Evolutionary conservation across 2,113 vertebrate genomes (phyloP), one percentile per base, ranked within the genome.

Genomic region (Alethe castanea): DNA sequence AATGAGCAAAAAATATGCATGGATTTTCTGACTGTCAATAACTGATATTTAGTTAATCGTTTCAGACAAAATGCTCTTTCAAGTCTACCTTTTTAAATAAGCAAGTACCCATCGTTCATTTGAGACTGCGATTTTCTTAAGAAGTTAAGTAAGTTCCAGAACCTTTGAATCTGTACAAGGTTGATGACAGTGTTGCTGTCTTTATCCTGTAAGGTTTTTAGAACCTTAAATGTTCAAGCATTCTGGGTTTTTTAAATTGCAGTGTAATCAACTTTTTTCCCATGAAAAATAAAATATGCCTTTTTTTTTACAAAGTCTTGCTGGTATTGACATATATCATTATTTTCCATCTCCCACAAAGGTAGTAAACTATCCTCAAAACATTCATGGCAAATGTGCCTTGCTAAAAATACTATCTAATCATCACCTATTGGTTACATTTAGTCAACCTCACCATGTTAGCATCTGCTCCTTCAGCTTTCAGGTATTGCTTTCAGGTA

Each of bases 231-330:
- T 42, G 4, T 76, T 74, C 31, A 66, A 66, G 2, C 4, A 44
- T 71, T 65, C 17, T 53, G 28, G 0, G 1, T 0, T 24, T 77
- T 48, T 70, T 8, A 1, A 76, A 79, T 48, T 85, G 7, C 5
- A 50, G 18, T 48, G 6, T 11, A 92, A 54, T 65, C 22, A 45
- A 16, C 3, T 9, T 57, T 82, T 73, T 81, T 62, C 24, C 29
- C 22, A 25, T 53, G 11, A 80, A 79, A 86, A 92, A 67, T 42
- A 76, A 76, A 60, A 64, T 22, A 26, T 52, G 2, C 1, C 6
- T 50, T 88, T 82, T 4, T 79, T 87, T 76, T 48, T 56, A 61
- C 6, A 3, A 78, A 42, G 6, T 57, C n/a, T 69, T 80, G 17
- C 11, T 52, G 6, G 3, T 48, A 60, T 42, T 73, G 11, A 71